Percentiles rank a stretch among this genome's conserved stretches.
Evolutionary conservation across 1,140 invertebrate genomes (phyloP).

Genomic region (Musca domestica): DNA sequence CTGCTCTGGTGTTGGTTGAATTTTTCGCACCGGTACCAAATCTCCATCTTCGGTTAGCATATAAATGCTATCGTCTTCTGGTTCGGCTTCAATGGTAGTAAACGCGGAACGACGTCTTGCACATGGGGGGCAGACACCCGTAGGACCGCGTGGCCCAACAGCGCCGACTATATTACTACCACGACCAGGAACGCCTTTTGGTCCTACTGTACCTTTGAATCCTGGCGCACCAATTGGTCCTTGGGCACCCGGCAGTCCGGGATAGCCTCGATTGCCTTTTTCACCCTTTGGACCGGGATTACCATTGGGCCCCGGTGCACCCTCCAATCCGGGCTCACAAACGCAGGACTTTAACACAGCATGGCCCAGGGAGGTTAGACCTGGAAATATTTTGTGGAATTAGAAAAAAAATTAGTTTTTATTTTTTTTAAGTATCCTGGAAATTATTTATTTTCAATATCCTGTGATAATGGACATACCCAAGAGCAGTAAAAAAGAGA

Average conservation of each 20-base stretch:
- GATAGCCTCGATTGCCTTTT: conserved; percentile 52
- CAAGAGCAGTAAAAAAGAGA: neutral
- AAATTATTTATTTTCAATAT: too few relatives aligned
- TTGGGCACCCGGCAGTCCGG: neutral
- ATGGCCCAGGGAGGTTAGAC: neutral
- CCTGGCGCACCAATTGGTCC: neutral
- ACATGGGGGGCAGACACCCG: neutral
- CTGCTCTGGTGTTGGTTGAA: neutral
- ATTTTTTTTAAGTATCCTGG: neutral
- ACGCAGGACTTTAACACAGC: conserved; percentile 34
- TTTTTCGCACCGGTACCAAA: neutral
- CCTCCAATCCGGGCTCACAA: conserved; percentile 67
- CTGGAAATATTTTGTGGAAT: neutral
- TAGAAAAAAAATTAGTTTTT: neutral
- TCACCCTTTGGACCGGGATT: conserved; percentile 58
- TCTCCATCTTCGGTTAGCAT: neutral
- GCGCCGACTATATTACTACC: neutral
- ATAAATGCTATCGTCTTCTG: neutral
- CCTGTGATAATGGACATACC: neutral
- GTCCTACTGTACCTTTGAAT: neutral
- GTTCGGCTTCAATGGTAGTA: too few relatives aligned
- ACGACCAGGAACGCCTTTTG: neutral
- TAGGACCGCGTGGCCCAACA: neutral
- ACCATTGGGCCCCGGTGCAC: conserved; percentile 64
- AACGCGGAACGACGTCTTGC: too few relatives aligned